Evolutionary conservation across 1,140 invertebrate genomes (phyloP).

Genomic region (Drosophila watanabei): DNA sequence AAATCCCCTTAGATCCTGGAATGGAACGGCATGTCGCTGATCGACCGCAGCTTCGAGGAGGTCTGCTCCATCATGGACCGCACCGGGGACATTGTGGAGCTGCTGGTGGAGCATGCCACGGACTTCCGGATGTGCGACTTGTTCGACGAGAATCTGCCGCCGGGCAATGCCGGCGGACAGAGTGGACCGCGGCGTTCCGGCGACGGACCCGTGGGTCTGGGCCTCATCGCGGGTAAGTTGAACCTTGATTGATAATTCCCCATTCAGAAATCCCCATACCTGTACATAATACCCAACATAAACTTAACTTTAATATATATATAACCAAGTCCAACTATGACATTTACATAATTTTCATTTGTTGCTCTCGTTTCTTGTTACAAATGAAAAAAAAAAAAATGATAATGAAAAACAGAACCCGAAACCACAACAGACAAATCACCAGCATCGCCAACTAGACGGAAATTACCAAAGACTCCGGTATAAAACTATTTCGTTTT

Average conservation of each 20-base stretch:
- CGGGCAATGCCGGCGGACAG: constrained; percentile 78
- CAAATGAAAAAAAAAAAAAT: constrained; percentile 31
- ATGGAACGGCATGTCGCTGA: constrained; percentile 93
- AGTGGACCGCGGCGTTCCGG: constrained; percentile 80
- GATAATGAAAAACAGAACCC: constrained; percentile 66
- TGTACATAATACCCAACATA: constrained; percentile 26
- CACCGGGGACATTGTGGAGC: constrained; percentile 92
- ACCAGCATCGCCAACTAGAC: constrained; percentile 93
- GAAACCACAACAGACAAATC: constrained; percentile 91
- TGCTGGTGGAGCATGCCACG: constrained; percentile 92
- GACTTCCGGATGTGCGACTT: constrained; percentile 90
- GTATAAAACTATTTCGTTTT: constrained; percentile 89
- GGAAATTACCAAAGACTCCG: constrained; percentile 97
- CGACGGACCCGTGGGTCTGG: constrained; percentile 77
- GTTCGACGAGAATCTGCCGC: constrained; percentile 87
- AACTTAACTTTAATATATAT: constrained; percentile 27
- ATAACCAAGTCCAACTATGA: constrained; percentile 27
- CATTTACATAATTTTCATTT: constrained; percentile 77
- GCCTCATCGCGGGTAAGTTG: constrained; percentile 84
- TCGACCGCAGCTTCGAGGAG: constrained; percentile 96
- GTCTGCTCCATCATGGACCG: constrained; percentile 93
- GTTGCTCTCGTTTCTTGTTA: constrained; percentile 80
- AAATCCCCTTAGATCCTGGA: constrained; percentile 89
- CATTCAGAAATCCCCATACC: not conserved
- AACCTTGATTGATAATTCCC: not conserved